Evolutionary conservation across 2,888 invertebrate species (phyloP).

Genomic region (Drosophila robusta): DNA sequence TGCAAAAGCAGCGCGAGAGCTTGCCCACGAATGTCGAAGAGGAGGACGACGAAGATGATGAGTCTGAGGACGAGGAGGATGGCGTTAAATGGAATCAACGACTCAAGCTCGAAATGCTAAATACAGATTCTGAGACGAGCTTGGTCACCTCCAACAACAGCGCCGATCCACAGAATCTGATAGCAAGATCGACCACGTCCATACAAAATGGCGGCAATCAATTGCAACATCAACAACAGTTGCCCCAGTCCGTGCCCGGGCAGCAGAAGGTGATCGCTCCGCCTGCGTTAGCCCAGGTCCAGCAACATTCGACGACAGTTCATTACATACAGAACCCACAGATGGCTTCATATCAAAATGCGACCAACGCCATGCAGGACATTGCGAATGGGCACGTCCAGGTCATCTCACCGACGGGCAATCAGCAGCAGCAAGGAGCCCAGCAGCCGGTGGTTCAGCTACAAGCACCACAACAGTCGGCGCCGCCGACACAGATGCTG

Average conservation of each 20-base stretch:
- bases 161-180: constrained; percentile 85
- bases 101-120: constrained; percentile 63
- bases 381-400: constrained; percentile 65
- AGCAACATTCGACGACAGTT: constrained; percentile 68
- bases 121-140: constrained; percentile 80
- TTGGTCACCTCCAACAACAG: constrained; percentile 83
- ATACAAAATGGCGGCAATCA: constrained; percentile 78
- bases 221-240: constrained; percentile 38
- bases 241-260: constrained; percentile 59
- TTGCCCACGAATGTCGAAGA: constrained; percentile 82
- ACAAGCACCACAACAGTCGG: constrained; percentile 45
- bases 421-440: constrained; percentile 53
- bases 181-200: constrained; percentile 69
- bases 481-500: constrained; percentile 35
- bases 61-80: constrained; percentile 81
- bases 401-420: constrained; percentile 69
- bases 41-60: constrained; percentile 83
- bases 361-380: constrained; percentile 56
- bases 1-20: constrained; percentile 86
- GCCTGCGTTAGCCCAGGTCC: constrained; percentile 59
- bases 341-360: constrained; percentile 69
- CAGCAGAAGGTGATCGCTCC: constrained; percentile 64
- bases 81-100: constrained; percentile 70
- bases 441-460: constrained; percentile 49
- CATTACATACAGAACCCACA: constrained; percentile 78